A percentile compares a stretch with the other conserved stretches of the same genome.
Evolutionary conservation across 2,113 vertebrate genomes (phyloP).

Genomic region (Hipposideros armiger): DNA sequence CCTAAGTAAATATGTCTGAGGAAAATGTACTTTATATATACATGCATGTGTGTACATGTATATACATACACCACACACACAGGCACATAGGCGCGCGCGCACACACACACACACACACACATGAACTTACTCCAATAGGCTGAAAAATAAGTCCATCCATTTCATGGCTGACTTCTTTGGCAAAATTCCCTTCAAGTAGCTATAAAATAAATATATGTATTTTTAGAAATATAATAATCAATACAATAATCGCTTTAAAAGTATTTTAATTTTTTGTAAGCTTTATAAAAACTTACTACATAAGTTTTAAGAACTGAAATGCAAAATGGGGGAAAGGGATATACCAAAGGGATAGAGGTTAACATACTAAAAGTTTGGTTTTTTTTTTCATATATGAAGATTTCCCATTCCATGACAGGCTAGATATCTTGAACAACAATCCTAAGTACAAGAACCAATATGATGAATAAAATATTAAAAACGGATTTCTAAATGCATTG

Average conservation of each 20-base stretch:
- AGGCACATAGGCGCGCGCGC: too few relatives aligned
- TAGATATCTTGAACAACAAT: not conserved
- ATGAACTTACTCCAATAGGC: constrained; percentile 95
- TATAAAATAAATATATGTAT: constrained; percentile 85
- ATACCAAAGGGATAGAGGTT: not conserved
- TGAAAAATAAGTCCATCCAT: constrained; percentile 99
- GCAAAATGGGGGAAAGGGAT: not conserved
- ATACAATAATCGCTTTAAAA: constrained; percentile 47
- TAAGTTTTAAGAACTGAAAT: constrained; percentile 49
- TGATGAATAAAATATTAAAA: constrained; percentile 18
- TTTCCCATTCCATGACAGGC: not conserved
- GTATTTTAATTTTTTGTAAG: constrained; percentile 51
- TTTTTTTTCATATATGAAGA: constrained; percentile 5
- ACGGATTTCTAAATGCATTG: constrained; percentile 7
- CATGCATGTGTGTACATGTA: not conserved
- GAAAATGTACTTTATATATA: not conserved
- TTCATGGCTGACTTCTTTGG: constrained; percentile 98
- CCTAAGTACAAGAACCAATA: constrained; percentile 35
- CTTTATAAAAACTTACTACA: constrained; percentile 40
- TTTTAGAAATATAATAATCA: constrained; percentile 64
- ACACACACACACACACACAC: not conserved
- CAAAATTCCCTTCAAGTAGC: constrained; percentile 98
- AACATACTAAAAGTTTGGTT: not conserved
- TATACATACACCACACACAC: not conserved
- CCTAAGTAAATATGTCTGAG: not conserved